phyloP scores from a whole-genome alignment of 2,797 vertebrate genomes.

The Florisuga fusca region DNA sequence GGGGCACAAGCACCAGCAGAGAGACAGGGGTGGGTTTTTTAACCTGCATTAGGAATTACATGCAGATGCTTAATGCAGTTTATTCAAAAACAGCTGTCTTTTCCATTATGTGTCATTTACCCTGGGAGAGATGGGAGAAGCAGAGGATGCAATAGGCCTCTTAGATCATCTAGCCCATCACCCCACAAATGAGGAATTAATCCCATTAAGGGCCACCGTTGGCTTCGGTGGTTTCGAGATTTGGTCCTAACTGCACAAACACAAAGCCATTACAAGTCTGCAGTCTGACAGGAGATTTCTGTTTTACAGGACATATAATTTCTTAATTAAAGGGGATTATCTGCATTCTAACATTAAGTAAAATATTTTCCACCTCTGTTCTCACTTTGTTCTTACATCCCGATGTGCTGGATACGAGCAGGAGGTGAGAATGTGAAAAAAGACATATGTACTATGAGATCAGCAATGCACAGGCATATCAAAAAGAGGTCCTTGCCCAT shows the following conservation, averaged over 20 bases:
- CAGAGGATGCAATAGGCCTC: neutral
- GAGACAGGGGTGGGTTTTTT: neutral
- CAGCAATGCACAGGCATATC: slow-evolving; percentile 23
- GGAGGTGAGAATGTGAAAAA: slow-evolving; percentile 34
- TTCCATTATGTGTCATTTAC: slow-evolving; percentile 29
- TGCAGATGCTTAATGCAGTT: slow-evolving; percentile 38
- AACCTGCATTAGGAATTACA: slow-evolving; percentile 23
- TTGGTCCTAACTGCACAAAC: slow-evolving; percentile 50
- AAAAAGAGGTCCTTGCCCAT: slow-evolving; percentile 46
- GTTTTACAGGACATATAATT: slow-evolving; percentile 1
- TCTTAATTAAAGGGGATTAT: slow-evolving; percentile 58
- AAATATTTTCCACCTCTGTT: slow-evolving; percentile 21
- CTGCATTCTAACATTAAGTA: slow-evolving; percentile 37
- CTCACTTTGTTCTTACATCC: neutral
- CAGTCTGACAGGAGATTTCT: slow-evolving; percentile 2
- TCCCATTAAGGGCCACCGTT: slow-evolving; percentile 56
- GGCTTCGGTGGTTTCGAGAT: slow-evolving; percentile 23
- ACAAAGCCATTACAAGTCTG: slow-evolving; percentile 36
- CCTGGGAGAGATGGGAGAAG: neutral
- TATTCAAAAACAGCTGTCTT: slow-evolving; percentile 53
- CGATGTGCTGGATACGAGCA: neutral
- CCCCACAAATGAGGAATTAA: slow-evolving; percentile 66
- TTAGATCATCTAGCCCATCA: slow-evolving; percentile 57
- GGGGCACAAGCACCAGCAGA: neutral
- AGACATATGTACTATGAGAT: neutral